These are phyloP conservation scores for Thera obeliscata DNA, from an alignment of 2,888 invertebrate species.

Conservation along the genomic window DNA sequence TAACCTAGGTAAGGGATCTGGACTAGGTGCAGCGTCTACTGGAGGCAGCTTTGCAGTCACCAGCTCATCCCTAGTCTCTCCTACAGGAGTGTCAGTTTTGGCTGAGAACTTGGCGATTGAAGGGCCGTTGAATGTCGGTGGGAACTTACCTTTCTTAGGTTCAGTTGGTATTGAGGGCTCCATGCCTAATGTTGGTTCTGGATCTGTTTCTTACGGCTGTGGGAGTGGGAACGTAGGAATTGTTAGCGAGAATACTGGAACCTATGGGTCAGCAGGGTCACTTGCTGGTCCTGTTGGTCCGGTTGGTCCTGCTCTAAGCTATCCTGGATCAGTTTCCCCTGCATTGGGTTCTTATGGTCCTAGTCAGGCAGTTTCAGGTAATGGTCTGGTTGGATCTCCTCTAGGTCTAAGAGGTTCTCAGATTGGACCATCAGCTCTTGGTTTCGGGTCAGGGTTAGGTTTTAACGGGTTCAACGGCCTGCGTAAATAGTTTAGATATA, in stretches of 20 bases:
- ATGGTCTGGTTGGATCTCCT: background rate
- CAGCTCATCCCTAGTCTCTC: conserved; percentile 43
- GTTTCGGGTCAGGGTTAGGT: conserved; percentile 2
- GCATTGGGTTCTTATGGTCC: background rate
- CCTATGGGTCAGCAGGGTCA: conserved; percentile 23
- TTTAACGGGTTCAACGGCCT: conserved; percentile 10
- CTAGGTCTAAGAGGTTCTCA: conserved; percentile 6
- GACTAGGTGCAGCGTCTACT: conserved; percentile 7
- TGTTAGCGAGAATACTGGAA: conserved; percentile 26
- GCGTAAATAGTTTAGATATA: conserved; percentile 11
- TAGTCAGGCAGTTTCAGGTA: background rate
- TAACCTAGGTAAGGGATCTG: conserved; percentile 1
- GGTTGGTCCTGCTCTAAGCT: background rate
- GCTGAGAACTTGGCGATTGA: conserved; percentile 49
- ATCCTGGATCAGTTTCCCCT: background rate
- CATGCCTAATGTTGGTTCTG: conserved; percentile 39
- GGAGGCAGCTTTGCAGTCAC: conserved; percentile 41
- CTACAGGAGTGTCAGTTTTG: conserved; percentile 44
- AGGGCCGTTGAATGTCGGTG: conserved; percentile 43
- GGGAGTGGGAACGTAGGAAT: conserved; percentile 42
- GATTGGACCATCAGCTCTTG: background rate
- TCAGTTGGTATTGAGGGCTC: conserved; percentile 45
- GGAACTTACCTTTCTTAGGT: conserved; percentile 46
- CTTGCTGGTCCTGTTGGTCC: background rate
- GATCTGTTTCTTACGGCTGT: conserved; percentile 44